A percentile compares a stretch with the other conserved stretches of the same genome.
These are phyloP conservation scores for Myotis brandtii DNA, from an alignment of 2,113 vertebrate genomes.

Conservation along the genomic window DNA sequence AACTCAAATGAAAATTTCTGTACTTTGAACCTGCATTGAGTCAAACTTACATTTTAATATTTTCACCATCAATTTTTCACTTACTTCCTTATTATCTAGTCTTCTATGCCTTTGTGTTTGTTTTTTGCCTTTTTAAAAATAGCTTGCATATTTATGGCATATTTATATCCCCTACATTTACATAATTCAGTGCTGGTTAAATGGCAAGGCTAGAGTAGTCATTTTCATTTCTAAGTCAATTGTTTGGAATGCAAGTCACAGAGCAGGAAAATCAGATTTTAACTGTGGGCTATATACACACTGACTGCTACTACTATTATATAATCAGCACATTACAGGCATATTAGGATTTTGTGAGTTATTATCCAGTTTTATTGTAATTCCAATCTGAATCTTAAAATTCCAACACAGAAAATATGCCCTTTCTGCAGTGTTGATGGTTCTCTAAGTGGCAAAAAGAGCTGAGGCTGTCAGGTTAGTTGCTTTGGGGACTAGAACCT, in stretches of 20 bases:
- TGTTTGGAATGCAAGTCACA: constrained; percentile 8
- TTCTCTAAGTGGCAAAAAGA: neutral
- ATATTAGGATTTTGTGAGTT: constrained; percentile 17
- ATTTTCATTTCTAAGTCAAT: constrained; percentile 1
- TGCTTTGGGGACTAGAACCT: neutral
- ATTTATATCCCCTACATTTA: neutral
- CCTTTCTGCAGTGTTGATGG: neutral
- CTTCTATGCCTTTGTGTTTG: neutral
- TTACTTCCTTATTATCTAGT: neutral
- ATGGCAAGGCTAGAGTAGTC: neutral
- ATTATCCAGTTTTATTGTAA: constrained; percentile 30
- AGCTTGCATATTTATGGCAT: neutral
- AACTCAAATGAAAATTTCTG: constrained; percentile 43
- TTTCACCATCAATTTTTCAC: neutral
- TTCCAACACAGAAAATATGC: neutral
- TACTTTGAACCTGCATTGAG: neutral
- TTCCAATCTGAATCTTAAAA: neutral
- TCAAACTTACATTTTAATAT: neutral
- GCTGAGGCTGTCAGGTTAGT: neutral
- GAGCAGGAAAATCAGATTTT: constrained; percentile 1
- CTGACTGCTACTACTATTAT: neutral
- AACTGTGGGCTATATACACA: neutral
- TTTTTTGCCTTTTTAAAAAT: neutral
- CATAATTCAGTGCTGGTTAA: neutral
- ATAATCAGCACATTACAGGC: neutral